Conservation (phyloP, 2,888 invertebrate genomes). For the Timandra comae region DNA sequence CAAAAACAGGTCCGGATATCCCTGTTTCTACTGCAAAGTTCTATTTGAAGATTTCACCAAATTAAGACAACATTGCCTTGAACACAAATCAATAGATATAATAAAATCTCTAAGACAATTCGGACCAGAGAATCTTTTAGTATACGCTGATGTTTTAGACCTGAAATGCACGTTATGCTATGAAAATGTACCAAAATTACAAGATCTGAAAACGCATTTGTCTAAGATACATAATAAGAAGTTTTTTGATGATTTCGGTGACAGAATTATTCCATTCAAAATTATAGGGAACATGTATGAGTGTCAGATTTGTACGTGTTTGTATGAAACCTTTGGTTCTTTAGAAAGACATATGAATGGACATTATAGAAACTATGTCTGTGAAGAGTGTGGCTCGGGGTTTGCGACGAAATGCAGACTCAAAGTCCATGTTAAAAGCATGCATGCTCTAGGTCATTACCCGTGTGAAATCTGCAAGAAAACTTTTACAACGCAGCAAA, state of each 20-base stretch:
- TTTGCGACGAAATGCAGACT: constrained; percentile 51
- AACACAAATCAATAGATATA: constrained; percentile 18
- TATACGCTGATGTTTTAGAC: constrained; percentile 34
- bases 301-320: constrained; percentile 45
- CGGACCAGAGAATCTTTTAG: constrained; percentile 26
- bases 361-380: constrained; percentile 57
- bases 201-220: constrained; percentile 29
- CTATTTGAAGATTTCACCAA: constrained; percentile 23
- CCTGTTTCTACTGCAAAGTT: constrained; percentile 34
- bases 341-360: constrained; percentile 65
- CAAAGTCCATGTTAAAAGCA: constrained; percentile 36
- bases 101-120: constrained; percentile 23
- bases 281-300: constrained; percentile 19
- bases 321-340: constrained; percentile 58
- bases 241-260: constrained; percentile 24
- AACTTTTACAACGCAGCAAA: constrained; percentile 27
- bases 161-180: constrained; percentile 32
- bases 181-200: constrained; percentile 17
- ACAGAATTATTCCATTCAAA: constrained; percentile 35
- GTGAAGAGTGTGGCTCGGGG: constrained; percentile 49
- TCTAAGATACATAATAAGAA: constrained; percentile 23
- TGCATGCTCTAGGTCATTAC: constrained; percentile 15
- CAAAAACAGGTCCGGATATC: constrained; percentile 30
- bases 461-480: constrained; percentile 37
- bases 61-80: constrained; percentile 20